phyloP scores from a whole-genome alignment of 1,140 invertebrate species.

The Leptinotarsa texana region DNA sequence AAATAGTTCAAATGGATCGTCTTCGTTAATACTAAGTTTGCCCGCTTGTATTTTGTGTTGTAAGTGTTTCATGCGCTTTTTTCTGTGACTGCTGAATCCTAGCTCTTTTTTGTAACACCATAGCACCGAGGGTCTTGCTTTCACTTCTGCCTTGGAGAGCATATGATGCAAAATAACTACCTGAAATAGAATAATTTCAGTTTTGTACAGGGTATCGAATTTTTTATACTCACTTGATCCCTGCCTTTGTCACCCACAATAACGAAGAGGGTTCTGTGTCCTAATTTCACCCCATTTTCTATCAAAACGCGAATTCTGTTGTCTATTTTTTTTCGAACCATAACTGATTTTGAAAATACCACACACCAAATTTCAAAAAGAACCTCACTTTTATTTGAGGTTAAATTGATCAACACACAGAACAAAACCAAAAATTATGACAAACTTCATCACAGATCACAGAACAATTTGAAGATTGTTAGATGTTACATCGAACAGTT shows the following conservation, averaged over 20 bases:
- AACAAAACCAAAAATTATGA: too few species aligned
- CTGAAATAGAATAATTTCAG: constrained; percentile 58
- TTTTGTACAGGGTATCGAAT: neutral
- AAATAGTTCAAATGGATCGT: constrained; percentile 97
- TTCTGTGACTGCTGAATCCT: constrained; percentile 91
- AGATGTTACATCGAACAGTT: too few species aligned
- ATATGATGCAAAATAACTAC: constrained; percentile 97
- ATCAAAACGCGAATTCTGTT: constrained; percentile 93
- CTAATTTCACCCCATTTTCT: constrained; percentile 90
- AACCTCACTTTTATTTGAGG: constrained; percentile 9
- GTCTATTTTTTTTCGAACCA: constrained; percentile 95
- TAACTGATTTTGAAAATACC: constrained; percentile 50
- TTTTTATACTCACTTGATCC: constrained; percentile 77
- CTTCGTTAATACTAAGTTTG: constrained; percentile 89
- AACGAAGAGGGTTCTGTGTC: constrained; percentile 92
- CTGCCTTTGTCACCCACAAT: constrained; percentile 94
- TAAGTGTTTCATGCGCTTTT: constrained; percentile 88
- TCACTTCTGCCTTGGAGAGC: constrained; percentile 90
- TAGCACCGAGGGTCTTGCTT: constrained; percentile 87
- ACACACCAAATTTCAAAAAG: neutral
- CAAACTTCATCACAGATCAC: too few species aligned
- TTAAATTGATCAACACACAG: neutral
- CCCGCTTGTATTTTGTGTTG: constrained; percentile 88
- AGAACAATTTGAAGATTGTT: too few species aligned
- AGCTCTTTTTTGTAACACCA: constrained; percentile 99